Evolutionary conservation across 2,113 vertebrate genomes (phyloP).

Genomic region (Mormyrus iriodes): DNA sequence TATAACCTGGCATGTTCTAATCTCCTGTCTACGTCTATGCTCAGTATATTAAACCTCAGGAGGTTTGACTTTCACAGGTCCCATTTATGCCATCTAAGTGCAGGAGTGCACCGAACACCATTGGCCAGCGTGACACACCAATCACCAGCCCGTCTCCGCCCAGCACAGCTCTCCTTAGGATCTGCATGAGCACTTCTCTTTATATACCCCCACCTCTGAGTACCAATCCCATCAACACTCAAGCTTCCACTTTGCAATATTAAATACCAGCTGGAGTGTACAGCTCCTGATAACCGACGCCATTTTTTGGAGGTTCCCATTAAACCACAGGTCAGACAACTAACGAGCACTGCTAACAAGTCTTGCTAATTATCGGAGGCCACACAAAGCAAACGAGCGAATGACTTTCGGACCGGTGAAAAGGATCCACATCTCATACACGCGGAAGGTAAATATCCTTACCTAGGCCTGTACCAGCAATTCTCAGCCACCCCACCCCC

Average conservation of each 20-base stretch:
- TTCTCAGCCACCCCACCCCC: constrained; percentile 51
- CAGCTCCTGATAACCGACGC: background rate
- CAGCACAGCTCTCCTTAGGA: background rate
- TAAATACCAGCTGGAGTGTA: background rate
- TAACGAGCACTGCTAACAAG: background rate
- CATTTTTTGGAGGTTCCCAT: background rate
- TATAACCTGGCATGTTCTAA: background rate
- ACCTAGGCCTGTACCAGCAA: constrained; percentile 60
- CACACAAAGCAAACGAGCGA: background rate
- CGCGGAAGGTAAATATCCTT: constrained; percentile 56
- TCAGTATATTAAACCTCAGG: background rate
- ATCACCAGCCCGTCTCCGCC: background rate
- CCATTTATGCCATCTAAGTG: background rate
- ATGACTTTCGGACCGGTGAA: background rate
- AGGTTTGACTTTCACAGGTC: background rate
- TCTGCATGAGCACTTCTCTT: background rate
- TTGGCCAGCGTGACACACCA: background rate
- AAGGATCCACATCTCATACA: constrained; percentile 25
- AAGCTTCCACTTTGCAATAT: background rate
- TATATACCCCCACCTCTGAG: background rate
- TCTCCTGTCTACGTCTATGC: background rate
- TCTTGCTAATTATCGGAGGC: background rate
- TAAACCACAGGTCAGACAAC: background rate
- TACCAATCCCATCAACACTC: background rate
- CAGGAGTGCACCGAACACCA: background rate